Evolutionary conservation across 2,797 vertebrate species (phyloP).

Genomic region (Setipinna tenuifilis): DNA sequence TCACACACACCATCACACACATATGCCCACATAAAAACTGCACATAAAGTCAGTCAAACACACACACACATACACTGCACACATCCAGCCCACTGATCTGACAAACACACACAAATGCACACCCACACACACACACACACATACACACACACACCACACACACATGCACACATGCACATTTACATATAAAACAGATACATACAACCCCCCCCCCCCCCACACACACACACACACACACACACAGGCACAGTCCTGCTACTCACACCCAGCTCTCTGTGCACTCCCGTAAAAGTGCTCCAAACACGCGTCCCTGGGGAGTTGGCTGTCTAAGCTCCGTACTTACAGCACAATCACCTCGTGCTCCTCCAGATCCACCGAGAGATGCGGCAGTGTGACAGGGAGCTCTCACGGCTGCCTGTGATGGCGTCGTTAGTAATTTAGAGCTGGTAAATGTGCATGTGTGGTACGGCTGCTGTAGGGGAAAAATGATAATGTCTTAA

Average conservation of each 20-base stretch:
- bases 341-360: not conserved
- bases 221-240: slow-evolving; percentile 27
- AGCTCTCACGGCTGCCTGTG: not conserved
- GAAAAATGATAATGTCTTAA: not conserved
- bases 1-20: no score
- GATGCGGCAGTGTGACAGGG: not conserved
- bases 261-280: no score
- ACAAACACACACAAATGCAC: no score
- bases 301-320: not conserved
- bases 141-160: no score
- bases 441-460: not conserved
- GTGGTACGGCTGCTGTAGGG: not conserved
- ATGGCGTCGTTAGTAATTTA: not conserved
- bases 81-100: no score
- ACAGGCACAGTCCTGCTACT: not conserved
- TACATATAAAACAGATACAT: not conserved
- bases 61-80: no score
- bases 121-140: no score
- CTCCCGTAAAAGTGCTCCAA: not conserved
- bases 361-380: not conserved
- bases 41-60: not conserved
- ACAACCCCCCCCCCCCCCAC: slow-evolving; percentile 3
- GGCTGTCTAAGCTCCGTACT: not conserved
- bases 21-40: not conserved
- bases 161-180: no score